Evolutionary conservation across 2,888 invertebrate species (phyloP), one percentile per base, ranked within the genome.

Genomic region (Erynnis tages): DNA sequence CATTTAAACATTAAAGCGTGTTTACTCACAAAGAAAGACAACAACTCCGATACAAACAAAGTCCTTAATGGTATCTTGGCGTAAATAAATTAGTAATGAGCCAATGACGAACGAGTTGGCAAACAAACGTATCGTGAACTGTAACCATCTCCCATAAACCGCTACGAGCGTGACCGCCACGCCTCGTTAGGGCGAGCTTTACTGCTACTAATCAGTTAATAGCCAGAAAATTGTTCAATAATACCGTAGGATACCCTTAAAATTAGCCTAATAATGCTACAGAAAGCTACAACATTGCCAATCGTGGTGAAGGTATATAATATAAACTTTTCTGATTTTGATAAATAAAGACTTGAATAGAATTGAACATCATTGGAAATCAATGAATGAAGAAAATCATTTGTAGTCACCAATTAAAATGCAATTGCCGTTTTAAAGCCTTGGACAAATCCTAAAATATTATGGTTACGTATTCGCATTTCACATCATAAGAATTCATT

Each of bases 181-280:
- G 21, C 47, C 48, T 30, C 23, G 38, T 48, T 21, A 8, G 29
- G 25, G 5, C 21, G 7, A 21, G 17, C 27, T 48, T 40, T 40
- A 38, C 10, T 34, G 43, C 47, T 29, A 29, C 45, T 30, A 48
- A 48, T 48, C 21, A 40, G 21, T 40, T 23, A 23, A 40, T 27
- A 14, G 10, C 27, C 27, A 17, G 19, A 37, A 17, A 37, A 37
- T 19, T 29, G 11, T n/a, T 23, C 11, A 21, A 11, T 30, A 21
- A 21, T 21, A 6, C 13, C 19, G 6, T 38, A 1, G n/a, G 25
- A 40, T 11, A 40, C 14, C 25, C 40, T 8, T 40, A 13, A n/a
- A 29, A 29, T 4, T 29, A 4, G 11, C n/a, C n/a, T n/a, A n/a
- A n/a, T n/a, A n/a, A n/a, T n/a, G n/a, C n/a, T n/a, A n/a, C n/a